Evolutionary conservation across 2,113 vertebrate genomes (phyloP).

Genomic region (Grallaria varia): DNA sequence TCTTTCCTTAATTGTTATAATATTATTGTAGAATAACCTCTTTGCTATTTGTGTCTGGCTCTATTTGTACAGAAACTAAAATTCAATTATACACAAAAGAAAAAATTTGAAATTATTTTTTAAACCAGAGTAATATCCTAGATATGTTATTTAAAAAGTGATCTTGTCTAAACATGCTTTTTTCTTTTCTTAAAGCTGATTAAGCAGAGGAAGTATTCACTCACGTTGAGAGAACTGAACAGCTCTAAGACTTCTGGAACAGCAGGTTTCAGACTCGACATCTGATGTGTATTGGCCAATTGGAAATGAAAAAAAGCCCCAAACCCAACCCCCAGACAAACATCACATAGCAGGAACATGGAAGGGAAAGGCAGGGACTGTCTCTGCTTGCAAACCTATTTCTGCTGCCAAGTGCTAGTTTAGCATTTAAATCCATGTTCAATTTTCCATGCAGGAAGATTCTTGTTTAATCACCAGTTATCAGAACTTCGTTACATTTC

Average conservation of each 20-base stretch:
- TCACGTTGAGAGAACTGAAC: background rate
- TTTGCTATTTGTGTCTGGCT: background rate
- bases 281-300: background rate
- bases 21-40: background rate
- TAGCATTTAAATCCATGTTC: background rate
- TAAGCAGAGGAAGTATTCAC: conserved; percentile 7
- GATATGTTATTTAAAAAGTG: background rate
- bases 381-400: background rate
- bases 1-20: background rate
- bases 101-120: background rate
- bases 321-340: background rate
- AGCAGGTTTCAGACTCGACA: background rate
- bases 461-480: background rate
- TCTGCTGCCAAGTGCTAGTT: background rate
- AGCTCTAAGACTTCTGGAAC: background rate
- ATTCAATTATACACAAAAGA: background rate
- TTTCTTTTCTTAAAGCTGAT: background rate
- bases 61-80: background rate
- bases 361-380: background rate
- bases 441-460: background rate
- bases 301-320: background rate
- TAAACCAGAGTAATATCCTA: background rate
- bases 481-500: background rate
- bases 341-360: accelerated
- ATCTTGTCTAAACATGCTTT: background rate